phyloP scores from a whole-genome alignment of 2,888 invertebrate species.

The Lasioglossum leucozonium region DNA sequence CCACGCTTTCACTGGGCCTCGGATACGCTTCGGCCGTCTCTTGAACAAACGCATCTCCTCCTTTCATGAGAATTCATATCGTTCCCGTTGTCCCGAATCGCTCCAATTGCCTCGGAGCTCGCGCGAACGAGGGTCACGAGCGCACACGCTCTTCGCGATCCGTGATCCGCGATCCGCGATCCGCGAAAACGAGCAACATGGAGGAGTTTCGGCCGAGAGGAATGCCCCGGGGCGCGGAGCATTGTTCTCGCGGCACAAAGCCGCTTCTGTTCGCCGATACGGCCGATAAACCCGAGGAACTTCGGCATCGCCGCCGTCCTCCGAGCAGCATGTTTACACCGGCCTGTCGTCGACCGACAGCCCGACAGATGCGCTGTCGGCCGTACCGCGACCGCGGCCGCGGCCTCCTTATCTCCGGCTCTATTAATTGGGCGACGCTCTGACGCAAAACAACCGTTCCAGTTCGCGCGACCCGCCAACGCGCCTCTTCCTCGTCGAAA shows the following conservation, averaged over 20 bases:
- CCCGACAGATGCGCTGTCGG: conserved; percentile 42
- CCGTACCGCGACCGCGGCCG: conserved; percentile 47
- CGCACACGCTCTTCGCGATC: not conserved
- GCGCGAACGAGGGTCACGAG: not conserved
- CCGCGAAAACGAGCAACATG: not conserved
- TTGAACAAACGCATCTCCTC: not conserved
- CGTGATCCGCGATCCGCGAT: too few species aligned
- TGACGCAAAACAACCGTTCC: conserved; percentile 67
- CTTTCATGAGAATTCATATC: not conserved
- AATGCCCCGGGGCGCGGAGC: conserved; percentile 55
- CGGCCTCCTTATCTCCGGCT: conserved; percentile 63
- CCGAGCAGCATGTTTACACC: conserved; percentile 62
- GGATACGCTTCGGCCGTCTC: not conserved
- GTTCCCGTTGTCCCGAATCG: not conserved
- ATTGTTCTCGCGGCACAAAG: conserved; percentile 73
- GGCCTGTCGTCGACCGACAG: conserved; percentile 64
- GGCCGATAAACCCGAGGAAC: conserved; percentile 70
- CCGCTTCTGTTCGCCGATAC: conserved; percentile 69
- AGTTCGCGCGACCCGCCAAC: conserved; percentile 25
- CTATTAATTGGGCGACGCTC: conserved; percentile 78
- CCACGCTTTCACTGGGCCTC: not conserved
- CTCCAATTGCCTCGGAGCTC: not conserved
- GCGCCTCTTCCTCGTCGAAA: conserved; percentile 16
- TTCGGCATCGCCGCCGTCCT: conserved; percentile 49
- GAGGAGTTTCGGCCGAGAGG: conserved; percentile 35